Percentiles rank a stretch among this genome's conserved stretches.
These are phyloP conservation scores for Formicarius rufipectus DNA, from an alignment of 2,113 vertebrate genomes.

Conservation along the genomic window DNA sequence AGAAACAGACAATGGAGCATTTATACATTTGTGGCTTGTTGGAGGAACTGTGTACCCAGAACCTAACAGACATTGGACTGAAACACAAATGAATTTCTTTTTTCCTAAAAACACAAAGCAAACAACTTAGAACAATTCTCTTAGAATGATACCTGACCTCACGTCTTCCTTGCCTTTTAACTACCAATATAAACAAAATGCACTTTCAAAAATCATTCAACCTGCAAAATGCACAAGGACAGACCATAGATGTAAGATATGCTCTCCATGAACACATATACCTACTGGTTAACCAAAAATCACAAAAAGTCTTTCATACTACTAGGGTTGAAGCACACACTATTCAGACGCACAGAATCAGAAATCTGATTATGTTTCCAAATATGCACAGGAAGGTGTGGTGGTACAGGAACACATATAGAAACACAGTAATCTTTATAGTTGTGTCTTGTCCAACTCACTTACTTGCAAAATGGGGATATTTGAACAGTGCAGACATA, in stretches of 20 bases:
- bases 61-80: neutral
- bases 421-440: neutral
- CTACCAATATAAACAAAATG: neutral
- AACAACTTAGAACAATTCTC: neutral
- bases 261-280: neutral
- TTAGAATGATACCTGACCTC: neutral
- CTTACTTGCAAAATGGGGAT: neutral
- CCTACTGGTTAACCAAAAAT: neutral
- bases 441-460: neutral
- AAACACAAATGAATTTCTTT: neutral
- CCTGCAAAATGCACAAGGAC: neutral
- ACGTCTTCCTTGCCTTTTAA: neutral
- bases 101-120: neutral
- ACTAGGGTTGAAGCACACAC: neutral
- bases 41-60: neutral
- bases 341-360: neutral
- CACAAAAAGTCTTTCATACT: neutral
- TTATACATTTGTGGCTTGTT: neutral
- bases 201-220: neutral
- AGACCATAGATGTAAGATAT: neutral
- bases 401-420: neutral
- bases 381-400: neutral
- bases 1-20: neutral
- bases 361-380: neutral
- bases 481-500: neutral